These are phyloP conservation scores for Vulpes ferrilata DNA, from an alignment of 2,113 vertebrate species.

Conservation along the genomic window DNA sequence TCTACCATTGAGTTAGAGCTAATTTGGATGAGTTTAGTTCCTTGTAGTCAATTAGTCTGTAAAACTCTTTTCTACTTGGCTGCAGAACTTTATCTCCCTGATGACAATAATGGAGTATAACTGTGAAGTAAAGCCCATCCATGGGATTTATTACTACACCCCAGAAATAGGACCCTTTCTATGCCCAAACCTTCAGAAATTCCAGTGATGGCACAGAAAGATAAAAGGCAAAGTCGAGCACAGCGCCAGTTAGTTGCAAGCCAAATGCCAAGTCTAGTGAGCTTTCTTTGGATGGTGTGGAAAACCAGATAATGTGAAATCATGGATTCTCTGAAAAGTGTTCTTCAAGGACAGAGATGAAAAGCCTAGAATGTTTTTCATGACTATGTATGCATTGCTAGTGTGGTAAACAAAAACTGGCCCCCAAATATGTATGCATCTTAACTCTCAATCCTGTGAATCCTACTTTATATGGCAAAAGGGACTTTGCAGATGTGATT, in stretches of 20 bases:
- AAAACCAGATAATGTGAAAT: not conserved
- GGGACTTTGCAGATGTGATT: not conserved
- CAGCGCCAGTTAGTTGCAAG: not conserved
- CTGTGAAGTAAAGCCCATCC: not conserved
- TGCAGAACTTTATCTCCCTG: not conserved
- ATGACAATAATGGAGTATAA: not conserved
- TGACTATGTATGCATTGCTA: not conserved
- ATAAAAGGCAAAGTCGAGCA: not conserved
- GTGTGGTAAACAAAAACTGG: not conserved
- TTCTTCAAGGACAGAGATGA: not conserved
- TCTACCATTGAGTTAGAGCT: not conserved
- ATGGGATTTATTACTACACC: not conserved
- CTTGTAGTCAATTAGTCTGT: not conserved
- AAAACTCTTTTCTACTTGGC: conserved; percentile 9
- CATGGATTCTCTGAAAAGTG: not conserved
- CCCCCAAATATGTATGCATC: not conserved
- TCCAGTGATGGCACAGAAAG: not conserved
- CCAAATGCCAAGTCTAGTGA: not conserved
- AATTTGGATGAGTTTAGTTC: not conserved
- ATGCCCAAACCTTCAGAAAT: not conserved
- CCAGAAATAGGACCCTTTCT: not conserved
- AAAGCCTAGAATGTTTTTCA: not conserved
- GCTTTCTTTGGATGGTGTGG: not conserved
- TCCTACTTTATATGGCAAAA: not conserved
- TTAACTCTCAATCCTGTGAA: not conserved